These are phyloP conservation scores for Arctocebus calabarensis DNA, from an alignment of 2,797 vertebrate species.

Conservation along the genomic window DNA sequence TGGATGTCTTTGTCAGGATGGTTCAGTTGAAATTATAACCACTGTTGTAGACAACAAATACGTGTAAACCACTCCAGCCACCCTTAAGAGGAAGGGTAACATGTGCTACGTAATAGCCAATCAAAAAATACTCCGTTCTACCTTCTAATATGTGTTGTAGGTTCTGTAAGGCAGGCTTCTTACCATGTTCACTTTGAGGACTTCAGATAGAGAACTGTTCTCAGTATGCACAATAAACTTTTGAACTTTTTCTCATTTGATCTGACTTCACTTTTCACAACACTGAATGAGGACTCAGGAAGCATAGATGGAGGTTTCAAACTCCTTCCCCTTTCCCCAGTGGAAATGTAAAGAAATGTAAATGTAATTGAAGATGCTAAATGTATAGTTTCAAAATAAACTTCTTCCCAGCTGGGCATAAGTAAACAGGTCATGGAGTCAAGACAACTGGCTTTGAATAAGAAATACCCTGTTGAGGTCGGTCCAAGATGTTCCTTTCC, in stretches of 20 bases:
- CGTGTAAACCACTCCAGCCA: neutral
- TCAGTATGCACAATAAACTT: neutral
- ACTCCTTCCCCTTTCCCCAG: neutral
- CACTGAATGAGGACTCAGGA: neutral
- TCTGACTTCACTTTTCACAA: neutral
- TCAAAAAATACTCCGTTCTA: neutral
- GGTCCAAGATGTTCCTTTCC: conserved; percentile 12
- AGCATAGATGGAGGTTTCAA: neutral
- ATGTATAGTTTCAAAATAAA: neutral
- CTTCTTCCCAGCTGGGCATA: neutral
- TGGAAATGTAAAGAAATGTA: conserved; percentile 1
- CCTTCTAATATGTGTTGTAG: neutral
- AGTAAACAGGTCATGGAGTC: neutral
- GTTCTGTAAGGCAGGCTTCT: neutral
- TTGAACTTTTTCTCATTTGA: neutral
- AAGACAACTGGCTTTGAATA: neutral
- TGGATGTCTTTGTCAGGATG: neutral
- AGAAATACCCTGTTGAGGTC: neutral
- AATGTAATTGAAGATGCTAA: conserved; percentile 17
- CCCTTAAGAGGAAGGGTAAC: neutral
- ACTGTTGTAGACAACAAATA: neutral
- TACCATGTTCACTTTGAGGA: neutral
- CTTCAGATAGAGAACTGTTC: neutral
- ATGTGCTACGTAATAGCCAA: neutral
- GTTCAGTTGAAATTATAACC: neutral